phyloP scores from a whole-genome alignment of 23 tunicate genomes.

The Clavelina lepadiformis region DNA sequence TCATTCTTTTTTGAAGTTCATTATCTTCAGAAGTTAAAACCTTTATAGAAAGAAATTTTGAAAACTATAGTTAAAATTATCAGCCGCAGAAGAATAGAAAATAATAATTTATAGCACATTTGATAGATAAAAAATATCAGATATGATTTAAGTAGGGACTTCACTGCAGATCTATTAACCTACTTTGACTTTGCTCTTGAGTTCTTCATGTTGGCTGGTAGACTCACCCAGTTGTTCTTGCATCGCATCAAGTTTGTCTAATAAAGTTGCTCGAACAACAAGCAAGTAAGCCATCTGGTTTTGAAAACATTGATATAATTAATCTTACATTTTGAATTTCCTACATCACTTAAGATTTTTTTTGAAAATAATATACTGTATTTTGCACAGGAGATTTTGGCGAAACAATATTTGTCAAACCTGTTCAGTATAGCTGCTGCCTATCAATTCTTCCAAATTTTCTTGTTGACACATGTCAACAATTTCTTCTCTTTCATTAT shows the following conservation, averaged over 20 bases:
- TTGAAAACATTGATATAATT: too few relatives aligned
- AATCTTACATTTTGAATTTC: too few relatives aligned
- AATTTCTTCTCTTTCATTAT: conserved; percentile 32
- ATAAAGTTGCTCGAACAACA: conserved; percentile 54
- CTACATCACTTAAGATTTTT: not conserved
- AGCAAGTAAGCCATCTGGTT: conserved; percentile 68
- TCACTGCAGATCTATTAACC: too few relatives aligned
- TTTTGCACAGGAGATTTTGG: not conserved
- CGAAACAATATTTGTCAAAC: conserved; percentile 10
- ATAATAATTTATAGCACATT: too few relatives aligned
- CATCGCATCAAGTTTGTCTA: conserved; percentile 53
- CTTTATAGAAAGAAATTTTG: too few relatives aligned
- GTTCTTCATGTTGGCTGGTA: conserved; percentile 19
- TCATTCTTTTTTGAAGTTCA: conserved; percentile 49
- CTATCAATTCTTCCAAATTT: conserved; percentile 51
- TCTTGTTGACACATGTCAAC: conserved; percentile 60
- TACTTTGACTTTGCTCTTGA: conserved; percentile 36
- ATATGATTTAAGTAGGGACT: too few relatives aligned
- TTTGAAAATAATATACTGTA: not conserved
- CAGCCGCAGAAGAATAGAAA: too few relatives aligned
- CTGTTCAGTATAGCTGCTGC: conserved; percentile 71
- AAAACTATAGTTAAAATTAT: too few relatives aligned
- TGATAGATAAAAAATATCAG: too few relatives aligned
- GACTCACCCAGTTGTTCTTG: conserved; percentile 40
- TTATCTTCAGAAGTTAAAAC: conserved; percentile 52